phyloP scores from a whole-genome alignment of 1,140 invertebrate genomes.

The Leucophenga varia region DNA sequence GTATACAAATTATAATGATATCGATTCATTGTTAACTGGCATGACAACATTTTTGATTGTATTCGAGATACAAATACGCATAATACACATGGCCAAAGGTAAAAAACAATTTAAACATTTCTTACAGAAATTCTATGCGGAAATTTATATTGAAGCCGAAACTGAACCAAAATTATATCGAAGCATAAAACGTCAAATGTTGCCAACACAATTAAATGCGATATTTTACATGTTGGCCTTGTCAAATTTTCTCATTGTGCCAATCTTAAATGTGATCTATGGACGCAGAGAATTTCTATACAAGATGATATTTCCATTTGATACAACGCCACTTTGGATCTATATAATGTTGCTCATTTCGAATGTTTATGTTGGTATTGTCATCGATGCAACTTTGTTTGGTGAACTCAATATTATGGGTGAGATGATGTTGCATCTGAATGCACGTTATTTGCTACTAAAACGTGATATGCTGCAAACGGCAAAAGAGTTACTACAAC shows the following conservation, averaged over 20 bases:
- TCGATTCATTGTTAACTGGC: conserved; percentile 36
- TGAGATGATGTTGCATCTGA: conserved; percentile 34
- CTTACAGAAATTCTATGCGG: conserved; percentile 29
- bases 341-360: conserved; percentile 29
- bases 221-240: conserved; percentile 28
- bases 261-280: conserved; percentile 22
- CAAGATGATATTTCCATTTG: conserved; percentile 34
- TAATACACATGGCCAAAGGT: conserved; percentile 14
- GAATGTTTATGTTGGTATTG: conserved; percentile 37
- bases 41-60: conserved; percentile 42
- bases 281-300: conserved; percentile 21
- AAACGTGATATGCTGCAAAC: conserved; percentile 20
- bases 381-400: conserved; percentile 32
- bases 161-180: conserved; percentile 17
- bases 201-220: conserved; percentile 24
- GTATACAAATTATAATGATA: conserved; percentile 12
- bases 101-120: conserved; percentile 19
- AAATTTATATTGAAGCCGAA: conserved; percentile 36
- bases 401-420: conserved; percentile 36
- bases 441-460: conserved; percentile 32
- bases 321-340: conserved; percentile 20
- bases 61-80: conserved; percentile 36
- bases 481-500: conserved; percentile 14
- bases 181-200: conserved; percentile 15
- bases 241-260: conserved; percentile 19